Conservation (phyloP, 2,113 vertebrate species). For the Hippocampus comes region DNA sequence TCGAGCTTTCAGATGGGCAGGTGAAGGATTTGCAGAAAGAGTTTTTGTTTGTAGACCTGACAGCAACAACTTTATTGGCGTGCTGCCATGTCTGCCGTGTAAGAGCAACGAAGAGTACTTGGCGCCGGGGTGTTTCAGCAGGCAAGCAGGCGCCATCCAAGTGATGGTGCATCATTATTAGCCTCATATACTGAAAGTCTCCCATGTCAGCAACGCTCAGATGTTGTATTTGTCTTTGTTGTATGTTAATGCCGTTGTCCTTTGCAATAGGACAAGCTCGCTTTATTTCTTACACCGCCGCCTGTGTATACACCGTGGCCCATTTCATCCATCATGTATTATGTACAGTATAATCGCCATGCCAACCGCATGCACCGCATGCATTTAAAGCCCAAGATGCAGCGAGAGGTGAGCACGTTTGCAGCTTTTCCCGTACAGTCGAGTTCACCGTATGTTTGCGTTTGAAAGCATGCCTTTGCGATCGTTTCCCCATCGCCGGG, state of each 20-base stretch:
- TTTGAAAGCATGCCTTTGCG: conserved; percentile 19
- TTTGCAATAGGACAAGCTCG: conserved; percentile 42
- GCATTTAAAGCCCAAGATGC: neutral
- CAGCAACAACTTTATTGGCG: conserved; percentile 11
- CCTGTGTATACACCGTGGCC: conserved; percentile 32
- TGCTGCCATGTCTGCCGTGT: conserved; percentile 15
- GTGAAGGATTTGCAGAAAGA: neutral
- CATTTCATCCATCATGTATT: conserved; percentile 56
- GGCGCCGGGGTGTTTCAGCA: conserved; percentile 19
- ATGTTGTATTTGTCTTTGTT: conserved; percentile 53
- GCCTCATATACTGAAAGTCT: conserved; percentile 51
- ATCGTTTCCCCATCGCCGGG: conserved; percentile 47
- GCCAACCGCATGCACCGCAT: neutral
- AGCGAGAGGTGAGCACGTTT: conserved; percentile 1
- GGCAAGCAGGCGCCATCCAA: conserved; percentile 19
- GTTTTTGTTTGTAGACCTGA: neutral
- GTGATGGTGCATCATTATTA: conserved; percentile 62
- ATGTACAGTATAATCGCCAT: conserved; percentile 35
- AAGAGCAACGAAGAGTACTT: conserved; percentile 12
- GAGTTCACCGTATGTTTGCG: conserved; percentile 13
- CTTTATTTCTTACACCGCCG: conserved; percentile 54
- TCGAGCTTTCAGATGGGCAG: neutral
- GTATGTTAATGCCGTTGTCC: conserved; percentile 64
- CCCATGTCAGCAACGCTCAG: conserved; percentile 54
- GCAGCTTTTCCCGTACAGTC: conserved; percentile 26